Conservation (phyloP, 2,797 vertebrate species). For the Poeciliopsis gracilis region DNA sequence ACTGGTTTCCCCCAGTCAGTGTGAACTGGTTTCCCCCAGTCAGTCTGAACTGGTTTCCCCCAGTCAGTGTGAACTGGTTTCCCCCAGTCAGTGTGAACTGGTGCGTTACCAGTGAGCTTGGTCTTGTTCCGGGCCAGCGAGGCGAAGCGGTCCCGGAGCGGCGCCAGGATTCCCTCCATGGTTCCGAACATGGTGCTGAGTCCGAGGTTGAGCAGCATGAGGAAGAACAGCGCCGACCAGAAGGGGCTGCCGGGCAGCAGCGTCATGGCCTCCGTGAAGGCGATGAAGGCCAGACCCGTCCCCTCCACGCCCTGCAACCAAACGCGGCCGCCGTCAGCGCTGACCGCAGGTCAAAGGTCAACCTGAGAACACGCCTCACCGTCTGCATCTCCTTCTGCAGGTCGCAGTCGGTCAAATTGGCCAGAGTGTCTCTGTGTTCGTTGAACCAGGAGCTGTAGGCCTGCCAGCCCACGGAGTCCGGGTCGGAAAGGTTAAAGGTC, state of each 20-base stretch:
- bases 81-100: too few species aligned
- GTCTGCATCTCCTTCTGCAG: slow-evolving; percentile 77
- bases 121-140: slow-evolving; percentile 78
- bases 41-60: too few species aligned
- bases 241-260: slow-evolving; percentile 83
- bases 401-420: slow-evolving; percentile 71
- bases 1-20: too few species aligned
- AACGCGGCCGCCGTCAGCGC: neutral
- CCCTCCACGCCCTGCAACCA: slow-evolving; percentile 80
- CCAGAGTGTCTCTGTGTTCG: neutral
- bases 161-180: slow-evolving; percentile 85
- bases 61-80: too few species aligned
- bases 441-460: slow-evolving; percentile 73
- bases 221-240: slow-evolving; percentile 87
- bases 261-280: slow-evolving; percentile 85
- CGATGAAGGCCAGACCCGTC: slow-evolving; percentile 83
- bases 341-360: neutral
- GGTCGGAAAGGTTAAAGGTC: slow-evolving; percentile 51
- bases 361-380: slow-evolving; percentile 43
- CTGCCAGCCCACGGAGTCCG: slow-evolving; percentile 43
- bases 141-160: slow-evolving; percentile 84
- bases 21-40: too few species aligned
- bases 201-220: slow-evolving; percentile 85
- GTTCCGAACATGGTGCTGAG: slow-evolving; percentile 85
- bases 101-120: slow-evolving; percentile 74